Conservation (phyloP, 2,113 vertebrate species). For the Nothocercus nigrocapillus region DNA sequence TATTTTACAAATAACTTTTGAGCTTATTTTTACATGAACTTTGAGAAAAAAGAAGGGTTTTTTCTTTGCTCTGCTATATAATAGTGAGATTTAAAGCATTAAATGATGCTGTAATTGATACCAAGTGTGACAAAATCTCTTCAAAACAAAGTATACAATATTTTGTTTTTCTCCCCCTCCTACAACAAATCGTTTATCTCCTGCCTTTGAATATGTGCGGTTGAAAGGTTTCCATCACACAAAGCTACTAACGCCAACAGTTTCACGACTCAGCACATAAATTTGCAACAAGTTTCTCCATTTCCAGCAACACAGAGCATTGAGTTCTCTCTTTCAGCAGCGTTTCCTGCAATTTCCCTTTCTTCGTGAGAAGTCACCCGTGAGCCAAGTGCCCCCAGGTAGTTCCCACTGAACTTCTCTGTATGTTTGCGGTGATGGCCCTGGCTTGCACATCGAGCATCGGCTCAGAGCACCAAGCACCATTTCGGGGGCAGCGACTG, state of each 20-base stretch:
- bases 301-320: constrained; percentile 20
- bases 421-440: constrained; percentile 39
- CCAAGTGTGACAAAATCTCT: constrained; percentile 43
- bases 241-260: constrained; percentile 14
- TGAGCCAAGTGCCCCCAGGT: constrained; percentile 68
- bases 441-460: background rate
- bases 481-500: constrained; percentile 16
- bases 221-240: constrained; percentile 54
- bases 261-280: constrained; percentile 18
- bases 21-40: background rate
- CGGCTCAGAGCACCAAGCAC: background rate
- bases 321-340: constrained; percentile 63
- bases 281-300: constrained; percentile 46
- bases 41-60: background rate
- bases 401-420: constrained; percentile 63
- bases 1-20: background rate
- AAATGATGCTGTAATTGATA: background rate
- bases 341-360: constrained; percentile 71
- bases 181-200: constrained; percentile 55
- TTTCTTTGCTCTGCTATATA: background rate
- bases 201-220: constrained; percentile 52
- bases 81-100: background rate
- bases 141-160: constrained; percentile 56
- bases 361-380: constrained; percentile 61
- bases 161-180: constrained; percentile 38